phyloP scores from a whole-genome alignment of 2,888 invertebrate species.

The Pheosia tremula region DNA sequence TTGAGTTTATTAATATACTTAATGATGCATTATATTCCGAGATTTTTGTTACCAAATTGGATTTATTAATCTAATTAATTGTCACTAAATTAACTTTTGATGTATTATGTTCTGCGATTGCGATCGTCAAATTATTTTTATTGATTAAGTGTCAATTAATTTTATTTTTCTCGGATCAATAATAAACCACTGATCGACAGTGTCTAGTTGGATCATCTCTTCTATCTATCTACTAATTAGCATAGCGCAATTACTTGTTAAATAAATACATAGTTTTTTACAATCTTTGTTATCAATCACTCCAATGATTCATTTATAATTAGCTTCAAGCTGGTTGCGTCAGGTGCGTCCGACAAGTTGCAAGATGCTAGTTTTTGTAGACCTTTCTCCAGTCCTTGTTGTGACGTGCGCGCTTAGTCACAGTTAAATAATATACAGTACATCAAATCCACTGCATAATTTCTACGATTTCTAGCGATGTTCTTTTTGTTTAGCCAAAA shows the following conservation, averaged over 20 bases:
- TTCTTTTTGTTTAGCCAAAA: no score
- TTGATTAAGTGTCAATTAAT: background rate
- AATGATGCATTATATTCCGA: no score
- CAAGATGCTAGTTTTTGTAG: background rate
- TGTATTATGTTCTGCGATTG: no score
- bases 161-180: background rate
- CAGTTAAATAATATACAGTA: background rate
- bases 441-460: background rate
- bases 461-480: background rate
- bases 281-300: background rate
- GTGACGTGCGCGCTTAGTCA: background rate
- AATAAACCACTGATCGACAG: background rate
- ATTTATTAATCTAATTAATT: no score
- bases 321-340: background rate
- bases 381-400: constrained; percentile 5
- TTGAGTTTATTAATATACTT: no score
- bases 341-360: background rate
- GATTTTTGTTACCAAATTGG: no score
- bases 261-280: background rate
- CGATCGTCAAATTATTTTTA: no score
- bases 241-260: background rate
- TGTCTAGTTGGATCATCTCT: no score
- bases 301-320: background rate
- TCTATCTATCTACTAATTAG: no score
- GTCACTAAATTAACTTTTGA: no score